Base-by-base conservation (phyloP, 2,797 vertebrate genomes). In the Acomys russatus region DNA sequence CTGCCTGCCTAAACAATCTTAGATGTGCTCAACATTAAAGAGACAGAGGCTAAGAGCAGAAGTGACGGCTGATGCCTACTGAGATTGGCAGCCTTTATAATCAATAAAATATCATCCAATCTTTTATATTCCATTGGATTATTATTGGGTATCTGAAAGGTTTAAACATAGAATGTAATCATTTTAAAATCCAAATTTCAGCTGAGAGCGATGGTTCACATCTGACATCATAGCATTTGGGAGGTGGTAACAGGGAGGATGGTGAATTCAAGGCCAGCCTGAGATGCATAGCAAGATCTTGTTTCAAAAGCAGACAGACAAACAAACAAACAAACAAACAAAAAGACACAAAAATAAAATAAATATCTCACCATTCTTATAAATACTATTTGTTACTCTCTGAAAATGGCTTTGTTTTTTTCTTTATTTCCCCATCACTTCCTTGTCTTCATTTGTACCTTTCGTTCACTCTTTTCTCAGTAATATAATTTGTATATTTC, bases 401-500 rank as follows among this genome's bases (percentile, higher is more conserved):
- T 86, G 11, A 63, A 74, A 89, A 87, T 66, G 1, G 30, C 9
- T 38, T 49, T n/a, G 0, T 49, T 56, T 79, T 93, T 93, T 86
- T 22, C 61, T 51, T 8, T 66, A 2, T 49, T 93, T 20, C 15
- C 11, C 25, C 14, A 44, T 95, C 6, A 30, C 18, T 6, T 33
- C 77, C 68, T 84, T 68, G 3, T 78, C 68, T 95, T 49, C 6
- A 56, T 68, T 91, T 90, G 3, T 84, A 4, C 66, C 64, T 8
- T 35, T 54, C 23, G 22, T 22, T 61, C 78, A 33, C 71, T 82
- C 44, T 8, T 30, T 38, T 49, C 59, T 91, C 5, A 73, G 25
- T n/a, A 73, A 91, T 22, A 49, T 61, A 1, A 3, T 85, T 54
- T 95, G 49, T 94, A 2, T 9, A 20, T 97, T 94, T 96, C 80